These are phyloP conservation scores for Cataglyphis albicans DNA, from an alignment of 2,888 invertebrate species.

Conservation along the genomic window DNA sequence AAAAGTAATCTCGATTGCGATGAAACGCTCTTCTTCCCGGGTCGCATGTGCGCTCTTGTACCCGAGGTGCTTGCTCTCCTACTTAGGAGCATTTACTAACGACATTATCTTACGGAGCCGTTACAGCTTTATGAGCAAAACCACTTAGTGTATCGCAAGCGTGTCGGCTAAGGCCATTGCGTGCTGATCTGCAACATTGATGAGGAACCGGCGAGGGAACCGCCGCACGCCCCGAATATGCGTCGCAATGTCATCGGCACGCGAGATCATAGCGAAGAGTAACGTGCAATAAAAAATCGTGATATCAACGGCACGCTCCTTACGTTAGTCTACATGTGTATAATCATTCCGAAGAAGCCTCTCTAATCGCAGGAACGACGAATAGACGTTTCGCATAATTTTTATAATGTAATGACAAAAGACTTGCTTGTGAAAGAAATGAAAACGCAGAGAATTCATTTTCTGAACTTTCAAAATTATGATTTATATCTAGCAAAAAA, in stretches of 20 bases:
- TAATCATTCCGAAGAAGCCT: not conserved
- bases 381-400: not conserved
- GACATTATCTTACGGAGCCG: slow-evolving; percentile 73
- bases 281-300: slow-evolving; percentile 27
- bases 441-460: not conserved
- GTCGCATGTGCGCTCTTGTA: slow-evolving; percentile 70
- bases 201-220: slow-evolving; percentile 67
- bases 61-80: slow-evolving; percentile 52
- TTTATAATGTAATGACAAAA: not conserved
- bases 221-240: slow-evolving; percentile 45
- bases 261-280: slow-evolving; percentile 55
- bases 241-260: slow-evolving; percentile 57
- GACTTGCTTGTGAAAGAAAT: not conserved
- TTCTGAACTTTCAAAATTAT: not conserved
- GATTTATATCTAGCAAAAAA: not conserved
- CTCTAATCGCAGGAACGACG: not conserved
- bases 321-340: not conserved
- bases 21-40: slow-evolving; percentile 52
- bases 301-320: slow-evolving; percentile 6
- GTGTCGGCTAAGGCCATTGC: slow-evolving; percentile 74
- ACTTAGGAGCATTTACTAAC: slow-evolving; percentile 72
- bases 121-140: slow-evolving; percentile 84
- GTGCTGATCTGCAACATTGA: slow-evolving; percentile 82
- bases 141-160: slow-evolving; percentile 83
- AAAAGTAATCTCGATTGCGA: slow-evolving; percentile 16